Percentiles rank a stretch among this genome's conserved stretches.
phyloP scores from a whole-genome alignment of 2,888 invertebrate species.

The Hydrotaea cyrtoneurina region DNA sequence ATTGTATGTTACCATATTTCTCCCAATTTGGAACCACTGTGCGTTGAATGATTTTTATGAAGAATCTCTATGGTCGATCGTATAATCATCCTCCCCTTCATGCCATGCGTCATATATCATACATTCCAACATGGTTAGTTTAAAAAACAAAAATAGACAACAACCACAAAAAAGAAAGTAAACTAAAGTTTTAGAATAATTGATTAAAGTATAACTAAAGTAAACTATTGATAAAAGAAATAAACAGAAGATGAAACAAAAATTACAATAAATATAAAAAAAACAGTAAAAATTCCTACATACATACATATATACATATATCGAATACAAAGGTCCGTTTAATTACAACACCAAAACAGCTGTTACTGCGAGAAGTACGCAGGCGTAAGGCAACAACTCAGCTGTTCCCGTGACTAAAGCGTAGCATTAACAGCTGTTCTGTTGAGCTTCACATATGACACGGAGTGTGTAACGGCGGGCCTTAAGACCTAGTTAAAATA shows the following conservation, averaged over 20 bases:
- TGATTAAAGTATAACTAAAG: slow-evolving; percentile 23
- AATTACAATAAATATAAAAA: background rate
- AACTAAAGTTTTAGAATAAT: slow-evolving; percentile 23
- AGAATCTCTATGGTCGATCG: too few relatives aligned
- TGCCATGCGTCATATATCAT: background rate
- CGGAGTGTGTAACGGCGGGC: background rate
- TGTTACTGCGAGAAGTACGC: background rate
- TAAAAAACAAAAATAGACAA: slow-evolving; percentile 11
- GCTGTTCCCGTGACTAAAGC: too few relatives aligned
- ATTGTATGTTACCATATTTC: too few relatives aligned
- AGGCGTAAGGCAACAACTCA: background rate
- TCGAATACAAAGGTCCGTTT: background rate
- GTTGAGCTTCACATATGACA: too few relatives aligned
- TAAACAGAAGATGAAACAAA: background rate
- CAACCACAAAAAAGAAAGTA: background rate
- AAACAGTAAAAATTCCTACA: slow-evolving; percentile 9
- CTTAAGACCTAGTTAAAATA: background rate
- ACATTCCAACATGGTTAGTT: background rate
- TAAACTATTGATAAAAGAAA: background rate
- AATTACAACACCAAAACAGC: background rate
- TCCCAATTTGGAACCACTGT: too few relatives aligned
- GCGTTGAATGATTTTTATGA: too few relatives aligned
- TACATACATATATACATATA: background rate
- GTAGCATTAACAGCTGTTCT: too few relatives aligned
- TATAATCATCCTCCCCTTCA: too few relatives aligned